Evolutionary conservation across 2,113 vertebrate genomes (phyloP), one percentile per base, ranked within the genome.

Genomic region (Onychostoma macrolepis): DNA sequence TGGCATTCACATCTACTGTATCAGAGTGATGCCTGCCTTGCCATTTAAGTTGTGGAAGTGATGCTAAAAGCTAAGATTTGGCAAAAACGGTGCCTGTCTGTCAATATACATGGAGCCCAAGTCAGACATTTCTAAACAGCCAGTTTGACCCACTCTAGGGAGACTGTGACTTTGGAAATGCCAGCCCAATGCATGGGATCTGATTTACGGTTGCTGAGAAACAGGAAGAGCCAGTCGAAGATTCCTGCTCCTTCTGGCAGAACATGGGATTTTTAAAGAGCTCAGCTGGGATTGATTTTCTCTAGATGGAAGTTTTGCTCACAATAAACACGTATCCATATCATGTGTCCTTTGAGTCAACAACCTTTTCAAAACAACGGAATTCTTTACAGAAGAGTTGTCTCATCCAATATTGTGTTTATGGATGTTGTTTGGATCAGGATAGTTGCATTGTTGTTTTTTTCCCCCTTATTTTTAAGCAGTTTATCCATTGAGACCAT

Each of bases 251-350:
- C 33, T 75, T 76, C 58, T 88, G 79, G 84, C 84, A 82, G 45
- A 50, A 36, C 26, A 17, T n/a, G 21, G 61, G 38, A 71, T 65
- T 45, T 77, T 43, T 36, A 19, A 75, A 83, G 36, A 17, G 24
- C 36, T 85, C 48, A 83, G 67, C 38, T 83, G 83, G 72, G 71
- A 90, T 61, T 83, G 17, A 80, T 89, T 88, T 69, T 4, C 8
- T 80, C 45, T 43, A 9, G 8, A 58, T 83, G 24, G 26, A 36
- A 7, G 5, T 53, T 50, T 87, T 84, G 24, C 2, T 1, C 36
- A 48, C n/a, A 26, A 3, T 43, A 74, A 5, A 74, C 38, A 75
- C 17, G 4, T 6, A 63, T 43, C 36, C 56, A 63, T 17, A 17
- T 28, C 33, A 41, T 19, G 36, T 81, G 26, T 28, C 58, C n/a